A percentile compares a stretch with the other conserved stretches of the same genome.
Evolutionary conservation across 1,140 invertebrate genomes (phyloP).

Genomic region (Halictus rubicundus): DNA sequence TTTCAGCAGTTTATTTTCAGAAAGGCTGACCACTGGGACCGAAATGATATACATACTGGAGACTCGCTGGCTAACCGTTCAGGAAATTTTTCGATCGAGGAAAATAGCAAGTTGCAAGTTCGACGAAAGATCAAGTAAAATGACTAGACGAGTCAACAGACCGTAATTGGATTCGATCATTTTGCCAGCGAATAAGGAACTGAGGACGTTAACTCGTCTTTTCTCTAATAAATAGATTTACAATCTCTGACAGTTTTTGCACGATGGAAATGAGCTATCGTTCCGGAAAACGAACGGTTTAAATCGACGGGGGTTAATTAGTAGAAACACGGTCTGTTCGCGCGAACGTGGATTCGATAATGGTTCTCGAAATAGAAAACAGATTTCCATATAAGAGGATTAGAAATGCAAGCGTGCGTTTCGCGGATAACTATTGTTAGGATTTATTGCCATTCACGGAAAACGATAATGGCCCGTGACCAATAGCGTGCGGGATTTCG

Average conservation of each 20-base stretch:
- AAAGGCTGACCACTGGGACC: too few species aligned
- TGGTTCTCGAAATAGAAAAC: slow-evolving; percentile 38
- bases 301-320: slow-evolving; percentile 23
- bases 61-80: too few species aligned
- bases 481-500: slow-evolving; percentile 34
- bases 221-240: too few species aligned
- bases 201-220: too few species aligned
- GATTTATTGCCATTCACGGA: slow-evolving; percentile 26
- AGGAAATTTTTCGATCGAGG: too few species aligned
- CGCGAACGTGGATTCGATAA: slow-evolving; percentile 2
- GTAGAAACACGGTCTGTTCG: background rate
- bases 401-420: slow-evolving; percentile 39
- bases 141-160: too few species aligned
- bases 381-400: slow-evolving; percentile 18
- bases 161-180: too few species aligned
- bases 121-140: too few species aligned
- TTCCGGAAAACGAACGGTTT: background rate
- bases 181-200: too few species aligned
- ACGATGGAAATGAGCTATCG: background rate
- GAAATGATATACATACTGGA: too few species aligned
- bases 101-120: too few species aligned
- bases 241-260: background rate
- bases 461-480: slow-evolving; percentile 37
- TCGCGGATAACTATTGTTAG: slow-evolving; percentile 7
- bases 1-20: too few species aligned